These are phyloP conservation scores for Axinella damicornis DNA, from an alignment of 37 sponge, comb jelly and placozoan genomes.

Conservation along the genomic window DNA sequence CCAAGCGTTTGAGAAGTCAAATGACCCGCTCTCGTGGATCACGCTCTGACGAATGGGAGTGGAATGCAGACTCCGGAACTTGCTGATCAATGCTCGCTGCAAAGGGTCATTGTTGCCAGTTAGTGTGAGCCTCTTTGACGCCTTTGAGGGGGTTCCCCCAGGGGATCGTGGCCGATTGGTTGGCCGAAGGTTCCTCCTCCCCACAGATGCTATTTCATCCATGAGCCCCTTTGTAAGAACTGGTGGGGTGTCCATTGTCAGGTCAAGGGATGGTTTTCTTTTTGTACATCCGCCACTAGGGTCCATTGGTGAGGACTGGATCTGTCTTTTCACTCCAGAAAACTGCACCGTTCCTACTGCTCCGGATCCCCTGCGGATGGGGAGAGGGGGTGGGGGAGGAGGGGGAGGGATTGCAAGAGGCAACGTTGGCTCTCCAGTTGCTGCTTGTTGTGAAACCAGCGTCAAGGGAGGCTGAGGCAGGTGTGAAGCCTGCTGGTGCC, in stretches of 20 bases:
- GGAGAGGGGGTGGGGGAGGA: slow-evolving; percentile 26
- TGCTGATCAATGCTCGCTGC: slow-evolving; percentile 52
- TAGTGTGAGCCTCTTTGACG: not conserved
- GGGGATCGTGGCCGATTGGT: slow-evolving; percentile 30
- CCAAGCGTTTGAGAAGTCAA: slow-evolving; percentile 47
- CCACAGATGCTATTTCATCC: slow-evolving; percentile 36
- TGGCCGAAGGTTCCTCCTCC: slow-evolving; percentile 12
- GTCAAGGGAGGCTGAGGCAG: not conserved
- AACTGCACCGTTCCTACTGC: slow-evolving; percentile 41
- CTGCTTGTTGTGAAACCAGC: not conserved
- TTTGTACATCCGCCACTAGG: too few species aligned
- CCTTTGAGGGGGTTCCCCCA: slow-evolving; percentile 18
- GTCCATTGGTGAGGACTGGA: too few species aligned
- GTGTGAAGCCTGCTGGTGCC: not conserved
- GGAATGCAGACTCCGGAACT: slow-evolving; percentile 56
- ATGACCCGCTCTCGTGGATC: not conserved
- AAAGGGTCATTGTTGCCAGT: slow-evolving; percentile 40
- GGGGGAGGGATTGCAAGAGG: slow-evolving; percentile 5
- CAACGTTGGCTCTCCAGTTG: not conserved
- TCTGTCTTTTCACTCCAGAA: not conserved
- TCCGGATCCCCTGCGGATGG: not conserved
- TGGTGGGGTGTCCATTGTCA: too few species aligned
- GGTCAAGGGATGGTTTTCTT: too few species aligned
- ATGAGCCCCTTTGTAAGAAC: not conserved
- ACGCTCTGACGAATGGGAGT: slow-evolving; percentile 33